Percentiles rank a stretch among this genome's conserved stretches.
phyloP scores from a whole-genome alignment of 2,113 vertebrate species.

The Coracopsis vasa region DNA sequence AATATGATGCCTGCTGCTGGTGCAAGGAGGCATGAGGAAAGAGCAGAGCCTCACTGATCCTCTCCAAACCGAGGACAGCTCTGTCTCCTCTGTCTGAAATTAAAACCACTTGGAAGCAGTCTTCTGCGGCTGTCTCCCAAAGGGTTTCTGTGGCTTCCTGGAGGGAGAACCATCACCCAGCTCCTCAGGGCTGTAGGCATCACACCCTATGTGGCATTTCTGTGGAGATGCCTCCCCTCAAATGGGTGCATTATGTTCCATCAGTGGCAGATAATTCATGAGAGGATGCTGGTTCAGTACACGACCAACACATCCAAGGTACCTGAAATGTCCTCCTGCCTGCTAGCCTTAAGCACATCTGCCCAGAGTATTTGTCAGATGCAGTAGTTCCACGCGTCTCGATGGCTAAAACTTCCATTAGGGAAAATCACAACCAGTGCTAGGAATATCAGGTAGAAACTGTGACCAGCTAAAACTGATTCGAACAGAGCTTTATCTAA shows the following conservation, averaged over 20 bases:
- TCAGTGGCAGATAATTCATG: neutral
- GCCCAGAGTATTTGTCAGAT: neutral
- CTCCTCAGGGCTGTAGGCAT: neutral
- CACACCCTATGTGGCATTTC: neutral
- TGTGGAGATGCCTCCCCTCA: fast-evolving
- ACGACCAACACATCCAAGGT: neutral
- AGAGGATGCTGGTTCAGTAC: fast-evolving
- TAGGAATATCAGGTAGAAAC: neutral
- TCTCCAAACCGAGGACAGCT: neutral
- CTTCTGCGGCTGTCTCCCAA: neutral
- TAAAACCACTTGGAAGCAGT: neutral
- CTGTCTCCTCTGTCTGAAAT: neutral
- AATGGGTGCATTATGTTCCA: neutral
- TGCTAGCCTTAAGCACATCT: neutral
- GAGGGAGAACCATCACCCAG: neutral
- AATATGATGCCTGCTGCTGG: neutral
- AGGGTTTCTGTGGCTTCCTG: neutral
- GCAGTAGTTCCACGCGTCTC: neutral
- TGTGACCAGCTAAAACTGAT: neutral
- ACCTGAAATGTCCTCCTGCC: neutral
- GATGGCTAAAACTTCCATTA: neutral
- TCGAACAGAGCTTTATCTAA: neutral
- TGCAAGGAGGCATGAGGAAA: fast-evolving
- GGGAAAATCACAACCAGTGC: neutral
- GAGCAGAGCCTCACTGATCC: fast-evolving